Evolutionary conservation across 2,113 vertebrate genomes (phyloP).

Genomic region (Isichthys henryi): DNA sequence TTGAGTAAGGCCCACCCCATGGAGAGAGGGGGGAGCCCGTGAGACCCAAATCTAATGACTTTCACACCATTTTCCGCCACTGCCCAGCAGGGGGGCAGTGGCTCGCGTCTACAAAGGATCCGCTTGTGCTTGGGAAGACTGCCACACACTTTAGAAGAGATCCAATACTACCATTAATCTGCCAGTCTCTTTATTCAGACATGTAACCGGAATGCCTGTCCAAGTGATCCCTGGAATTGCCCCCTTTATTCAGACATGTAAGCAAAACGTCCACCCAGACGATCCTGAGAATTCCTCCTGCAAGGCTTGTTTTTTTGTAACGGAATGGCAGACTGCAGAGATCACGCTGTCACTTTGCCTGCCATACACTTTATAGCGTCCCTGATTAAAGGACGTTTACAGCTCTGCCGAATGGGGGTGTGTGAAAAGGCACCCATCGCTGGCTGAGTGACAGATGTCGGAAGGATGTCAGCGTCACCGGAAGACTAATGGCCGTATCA

Average conservation of each 20-base stretch:
- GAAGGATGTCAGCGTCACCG: not conserved
- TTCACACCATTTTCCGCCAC: constrained; percentile 3
- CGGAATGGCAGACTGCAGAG: not conserved
- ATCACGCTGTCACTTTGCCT: not conserved
- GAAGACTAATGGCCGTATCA: not conserved
- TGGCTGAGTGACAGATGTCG: not conserved
- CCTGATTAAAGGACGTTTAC: not conserved
- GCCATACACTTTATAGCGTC: not conserved
- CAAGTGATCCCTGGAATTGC: not conserved
- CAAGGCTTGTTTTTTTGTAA: not conserved
- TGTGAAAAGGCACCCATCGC: not conserved
- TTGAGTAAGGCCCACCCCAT: not conserved
- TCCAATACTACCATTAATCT: not conserved
- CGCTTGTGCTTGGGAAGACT: not conserved
- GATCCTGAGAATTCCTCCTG: not conserved
- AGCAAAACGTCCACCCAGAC: constrained; percentile 1
- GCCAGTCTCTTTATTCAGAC: not conserved
- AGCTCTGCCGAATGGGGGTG: not conserved
- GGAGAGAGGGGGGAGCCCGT: not conserved
- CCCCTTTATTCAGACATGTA: constrained; percentile 5
- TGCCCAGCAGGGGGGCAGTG: not conserved
- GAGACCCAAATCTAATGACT: not conserved
- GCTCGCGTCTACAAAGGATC: constrained; percentile 6
- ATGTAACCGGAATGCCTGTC: not conserved
- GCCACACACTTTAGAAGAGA: not conserved